Percentiles rank a stretch among this genome's conserved stretches.
These are phyloP conservation scores for Flexamia atlantica DNA, from an alignment of 2,888 invertebrate species.

Conservation along the genomic window DNA sequence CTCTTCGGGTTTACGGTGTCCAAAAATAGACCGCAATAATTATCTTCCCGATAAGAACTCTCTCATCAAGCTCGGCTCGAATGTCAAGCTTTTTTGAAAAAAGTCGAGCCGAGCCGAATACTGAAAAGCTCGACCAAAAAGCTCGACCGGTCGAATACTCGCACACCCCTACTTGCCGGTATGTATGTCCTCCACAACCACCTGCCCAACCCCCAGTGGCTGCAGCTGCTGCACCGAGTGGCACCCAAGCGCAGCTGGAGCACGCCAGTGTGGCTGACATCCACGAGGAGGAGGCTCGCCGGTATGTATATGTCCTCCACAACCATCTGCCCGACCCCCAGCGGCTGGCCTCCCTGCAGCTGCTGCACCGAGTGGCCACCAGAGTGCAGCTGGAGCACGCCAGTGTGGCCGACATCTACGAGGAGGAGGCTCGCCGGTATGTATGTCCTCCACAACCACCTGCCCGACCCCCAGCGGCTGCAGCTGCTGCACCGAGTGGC, in stretches of 20 bases:
- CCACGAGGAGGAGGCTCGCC: background rate
- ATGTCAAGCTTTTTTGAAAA: too few relatives aligned
- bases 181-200: too few relatives aligned
- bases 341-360: background rate
- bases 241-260: background rate
- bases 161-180: too few relatives aligned
- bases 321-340: slow-evolving; percentile 12
- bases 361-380: slow-evolving; percentile 14
- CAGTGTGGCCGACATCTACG: background rate
- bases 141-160: too few relatives aligned
- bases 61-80: too few relatives aligned
- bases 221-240: slow-evolving; percentile 18
- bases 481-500: slow-evolving; percentile 10
- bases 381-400: background rate
- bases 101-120: too few relatives aligned
- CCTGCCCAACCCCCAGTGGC: background rate
- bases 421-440: slow-evolving; percentile 1
- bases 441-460: slow-evolving; percentile 21
- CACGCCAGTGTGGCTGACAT: background rate
- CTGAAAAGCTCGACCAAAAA: too few relatives aligned
- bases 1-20: too few relatives aligned
- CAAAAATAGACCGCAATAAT: too few relatives aligned
- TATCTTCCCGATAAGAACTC: too few relatives aligned
- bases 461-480: background rate
- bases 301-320: too few relatives aligned